A percentile compares a stretch with the other conserved stretches of the same genome.
phyloP scores from a whole-genome alignment of 2,113 vertebrate species.

The Steatornis caripensis region DNA sequence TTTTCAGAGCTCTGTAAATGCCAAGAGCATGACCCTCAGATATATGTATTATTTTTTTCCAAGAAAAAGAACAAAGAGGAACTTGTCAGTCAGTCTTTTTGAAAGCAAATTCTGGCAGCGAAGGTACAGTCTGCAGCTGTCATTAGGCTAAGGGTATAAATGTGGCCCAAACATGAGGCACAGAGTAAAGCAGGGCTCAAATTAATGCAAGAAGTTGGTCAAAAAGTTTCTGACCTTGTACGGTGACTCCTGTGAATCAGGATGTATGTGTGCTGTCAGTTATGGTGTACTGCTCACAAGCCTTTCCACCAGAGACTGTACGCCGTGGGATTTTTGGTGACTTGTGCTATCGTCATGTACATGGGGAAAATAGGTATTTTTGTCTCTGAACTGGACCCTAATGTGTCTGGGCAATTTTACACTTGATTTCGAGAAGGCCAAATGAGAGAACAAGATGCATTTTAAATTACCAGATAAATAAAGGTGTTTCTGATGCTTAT shows the following conservation, averaged over 20 bases:
- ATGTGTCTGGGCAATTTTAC: not conserved
- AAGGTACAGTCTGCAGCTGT: conserved; percentile 26
- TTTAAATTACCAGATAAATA: not conserved
- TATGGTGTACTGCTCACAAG: not conserved
- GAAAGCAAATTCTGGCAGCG: conserved; percentile 35
- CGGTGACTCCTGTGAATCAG: not conserved
- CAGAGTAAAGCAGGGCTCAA: not conserved
- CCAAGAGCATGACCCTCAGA: conserved; percentile 53
- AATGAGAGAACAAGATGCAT: not conserved
- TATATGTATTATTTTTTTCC: not conserved
- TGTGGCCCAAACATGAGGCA: not conserved
- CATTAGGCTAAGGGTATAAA: not conserved
- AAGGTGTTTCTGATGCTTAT: not conserved
- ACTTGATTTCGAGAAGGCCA: not conserved
- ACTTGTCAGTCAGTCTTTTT: conserved; percentile 66
- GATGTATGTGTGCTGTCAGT: not conserved
- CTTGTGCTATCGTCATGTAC: accelerated
- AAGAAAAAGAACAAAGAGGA: conserved; percentile 42
- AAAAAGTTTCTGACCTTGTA: not conserved
- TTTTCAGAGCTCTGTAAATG: conserved; percentile 72
- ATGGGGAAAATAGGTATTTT: not conserved
- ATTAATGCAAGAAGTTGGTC: not conserved
- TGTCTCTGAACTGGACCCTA: not conserved
- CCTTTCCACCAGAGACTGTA: not conserved
- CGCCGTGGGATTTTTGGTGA: not conserved